phyloP scores from a whole-genome alignment of 2,113 vertebrate genomes.

The Amphiprion percula region DNA sequence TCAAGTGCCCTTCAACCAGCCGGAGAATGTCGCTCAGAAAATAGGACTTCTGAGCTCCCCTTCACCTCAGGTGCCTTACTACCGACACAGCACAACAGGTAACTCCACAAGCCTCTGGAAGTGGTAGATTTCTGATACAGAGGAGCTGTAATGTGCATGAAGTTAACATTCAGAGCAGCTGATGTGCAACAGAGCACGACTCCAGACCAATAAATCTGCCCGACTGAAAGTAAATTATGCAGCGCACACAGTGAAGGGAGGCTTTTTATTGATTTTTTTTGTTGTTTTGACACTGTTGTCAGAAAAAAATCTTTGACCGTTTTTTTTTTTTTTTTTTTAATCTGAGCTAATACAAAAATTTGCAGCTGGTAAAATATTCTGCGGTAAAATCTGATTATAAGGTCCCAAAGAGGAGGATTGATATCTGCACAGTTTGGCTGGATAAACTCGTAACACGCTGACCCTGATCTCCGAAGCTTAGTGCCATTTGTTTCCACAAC shows the following conservation, averaged over 20 bases:
- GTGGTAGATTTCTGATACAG: not conserved
- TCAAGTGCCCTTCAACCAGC: slow-evolving; percentile 34
- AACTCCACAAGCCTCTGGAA: slow-evolving; percentile 17
- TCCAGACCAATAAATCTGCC: too few relatives aligned
- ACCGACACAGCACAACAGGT: slow-evolving; percentile 78
- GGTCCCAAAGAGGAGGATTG: not conserved
- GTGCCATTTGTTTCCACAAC: slow-evolving; percentile 1
- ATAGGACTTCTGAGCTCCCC: slow-evolving; percentile 43
- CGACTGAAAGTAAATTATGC: too few relatives aligned
- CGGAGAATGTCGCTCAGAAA: slow-evolving; percentile 68
- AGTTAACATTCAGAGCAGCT: not conserved
- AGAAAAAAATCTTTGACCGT: too few relatives aligned
- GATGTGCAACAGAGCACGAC: not conserved
- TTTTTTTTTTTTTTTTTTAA: too few relatives aligned
- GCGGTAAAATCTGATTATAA: not conserved
- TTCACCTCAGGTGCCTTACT: slow-evolving; percentile 36
- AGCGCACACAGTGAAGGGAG: too few relatives aligned
- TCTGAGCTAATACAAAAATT: too few relatives aligned
- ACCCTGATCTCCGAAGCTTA: slow-evolving; percentile 7
- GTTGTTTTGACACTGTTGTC: not conserved
- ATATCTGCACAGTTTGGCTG: not conserved
- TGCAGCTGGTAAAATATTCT: too few relatives aligned
- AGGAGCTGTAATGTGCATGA: not conserved
- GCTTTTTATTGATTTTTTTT: not conserved
- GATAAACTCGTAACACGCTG: not conserved